Evolutionary conservation across 2,113 vertebrate species (phyloP).

Genomic region (Dolichallabes microphthalmus): DNA sequence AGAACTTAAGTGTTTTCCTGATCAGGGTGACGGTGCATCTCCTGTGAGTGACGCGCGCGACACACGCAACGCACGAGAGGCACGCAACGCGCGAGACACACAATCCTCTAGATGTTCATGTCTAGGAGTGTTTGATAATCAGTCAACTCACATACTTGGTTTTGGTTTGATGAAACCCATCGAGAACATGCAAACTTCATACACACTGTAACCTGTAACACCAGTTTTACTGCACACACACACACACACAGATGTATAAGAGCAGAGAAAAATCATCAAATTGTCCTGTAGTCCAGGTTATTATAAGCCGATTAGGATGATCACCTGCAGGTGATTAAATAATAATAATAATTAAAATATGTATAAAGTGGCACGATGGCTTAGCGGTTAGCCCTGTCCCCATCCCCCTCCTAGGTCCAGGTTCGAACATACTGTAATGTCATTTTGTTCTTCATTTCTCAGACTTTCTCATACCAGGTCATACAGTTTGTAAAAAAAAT

Average conservation of each 20-base stretch:
- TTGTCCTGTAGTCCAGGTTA: conserved; percentile 59
- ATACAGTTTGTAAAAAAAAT: too few relatives aligned
- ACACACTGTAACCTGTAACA: not conserved
- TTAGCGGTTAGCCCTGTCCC: too few relatives aligned
- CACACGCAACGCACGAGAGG: too few relatives aligned
- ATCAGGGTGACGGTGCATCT: not conserved
- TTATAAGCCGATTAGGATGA: conserved; percentile 38
- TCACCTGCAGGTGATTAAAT: not conserved
- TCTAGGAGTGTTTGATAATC: not conserved
- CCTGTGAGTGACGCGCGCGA: not conserved
- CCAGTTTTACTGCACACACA: not conserved
- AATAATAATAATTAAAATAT: not conserved
- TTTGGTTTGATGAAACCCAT: not conserved
- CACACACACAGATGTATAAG: not conserved
- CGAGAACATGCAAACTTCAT: not conserved
- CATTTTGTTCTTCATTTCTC: too few relatives aligned
- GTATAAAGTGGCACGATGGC: too few relatives aligned
- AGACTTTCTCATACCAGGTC: too few relatives aligned
- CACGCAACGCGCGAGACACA: not conserved
- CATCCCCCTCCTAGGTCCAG: too few relatives aligned
- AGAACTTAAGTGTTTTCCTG: not conserved
- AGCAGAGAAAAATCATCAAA: conserved; percentile 40
- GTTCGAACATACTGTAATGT: too few relatives aligned
- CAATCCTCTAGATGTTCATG: accelerated
- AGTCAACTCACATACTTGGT: not conserved